Base-by-base conservation (phyloP, 2,888 invertebrate species). In the Phengaris arion region DNA sequence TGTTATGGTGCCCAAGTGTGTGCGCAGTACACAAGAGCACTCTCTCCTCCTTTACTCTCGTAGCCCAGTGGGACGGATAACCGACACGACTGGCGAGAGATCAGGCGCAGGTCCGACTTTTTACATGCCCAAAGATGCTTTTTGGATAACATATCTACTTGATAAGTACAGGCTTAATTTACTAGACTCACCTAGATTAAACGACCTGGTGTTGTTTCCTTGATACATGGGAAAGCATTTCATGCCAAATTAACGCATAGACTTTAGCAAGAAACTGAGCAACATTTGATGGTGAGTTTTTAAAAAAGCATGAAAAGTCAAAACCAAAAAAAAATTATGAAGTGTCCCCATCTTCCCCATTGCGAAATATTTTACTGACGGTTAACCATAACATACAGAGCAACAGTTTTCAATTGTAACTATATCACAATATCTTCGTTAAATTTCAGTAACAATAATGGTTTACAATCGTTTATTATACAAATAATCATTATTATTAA, bases 331-430 rank as follows among this genome's bases (percentile, higher is more conserved):
- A 6, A 22, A 22, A 22, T 22, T 7, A 48, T 8, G 8, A 48
- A 48, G 48, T 48, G 3, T 48, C 6, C 48, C 46, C 48, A 48
- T 48, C 48, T 59, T 59, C 1, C 10, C 10, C 22, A 9, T 7
- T 5, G 5, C 10, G 9, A 59, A 59, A 22, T 22, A 59, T 59
- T 22, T 57, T 59, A 22, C 10, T 45, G 64, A 45, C 64, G 35
- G 35, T 64, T 64, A 45, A 64, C 64, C 64, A 64, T 64, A 64
- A 64, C 64, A 64, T 64, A 64, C 12, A 64, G 8, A 64, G 64
- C 35, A 4, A 59, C 12, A 12, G 64, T 64, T 55, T 52, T 64
- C 12, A 64, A 12, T 35, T 64, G 59, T 22, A 59, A 6, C 35
- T 64, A 64, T 45, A 64, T 64, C 64, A 64, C 35, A 64, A 64